A percentile compares a stretch with the other conserved stretches of the same genome.
These are phyloP conservation scores for Anadara kagoshimensis DNA, from an alignment of 1,140 invertebrate species.

Conservation along the genomic window DNA sequence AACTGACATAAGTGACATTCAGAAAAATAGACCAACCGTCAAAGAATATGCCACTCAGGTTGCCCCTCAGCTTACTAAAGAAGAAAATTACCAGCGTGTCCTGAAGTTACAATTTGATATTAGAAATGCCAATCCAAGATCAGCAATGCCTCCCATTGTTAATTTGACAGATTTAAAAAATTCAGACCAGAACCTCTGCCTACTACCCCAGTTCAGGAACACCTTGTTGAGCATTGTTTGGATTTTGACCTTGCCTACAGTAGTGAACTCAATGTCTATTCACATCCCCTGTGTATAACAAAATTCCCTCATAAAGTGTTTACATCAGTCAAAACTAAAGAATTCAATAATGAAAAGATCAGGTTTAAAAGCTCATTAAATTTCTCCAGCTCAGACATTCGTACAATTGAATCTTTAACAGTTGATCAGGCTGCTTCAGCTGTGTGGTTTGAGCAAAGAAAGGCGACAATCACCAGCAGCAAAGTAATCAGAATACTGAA, in stretches of 20 bases:
- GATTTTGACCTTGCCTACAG: neutral
- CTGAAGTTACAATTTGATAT: neutral
- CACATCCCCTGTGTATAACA: neutral
- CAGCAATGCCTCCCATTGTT: neutral
- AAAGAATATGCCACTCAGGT: neutral
- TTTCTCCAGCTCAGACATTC: neutral
- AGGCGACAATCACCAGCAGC: constrained; percentile 7
- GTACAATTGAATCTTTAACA: neutral
- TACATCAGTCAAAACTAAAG: neutral
- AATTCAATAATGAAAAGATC: too few species aligned
- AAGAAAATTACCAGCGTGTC: neutral
- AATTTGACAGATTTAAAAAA: neutral
- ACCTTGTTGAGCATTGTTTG: neutral
- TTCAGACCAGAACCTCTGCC: neutral
- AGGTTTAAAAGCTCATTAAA: neutral
- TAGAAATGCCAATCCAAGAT: neutral
- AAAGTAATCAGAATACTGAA: neutral
- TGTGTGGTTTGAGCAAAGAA: constrained; percentile 15
- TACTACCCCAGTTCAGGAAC: too few species aligned
- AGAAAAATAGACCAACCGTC: neutral
- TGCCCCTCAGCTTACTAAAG: neutral
- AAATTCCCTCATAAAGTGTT: neutral
- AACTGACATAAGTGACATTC: neutral
- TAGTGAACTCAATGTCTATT: neutral
- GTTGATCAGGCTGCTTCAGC: neutral